Evolutionary conservation across 2,888 invertebrate genomes (phyloP), one percentile per base, ranked within the genome.

Genomic region (Uloborus plumipes): DNA sequence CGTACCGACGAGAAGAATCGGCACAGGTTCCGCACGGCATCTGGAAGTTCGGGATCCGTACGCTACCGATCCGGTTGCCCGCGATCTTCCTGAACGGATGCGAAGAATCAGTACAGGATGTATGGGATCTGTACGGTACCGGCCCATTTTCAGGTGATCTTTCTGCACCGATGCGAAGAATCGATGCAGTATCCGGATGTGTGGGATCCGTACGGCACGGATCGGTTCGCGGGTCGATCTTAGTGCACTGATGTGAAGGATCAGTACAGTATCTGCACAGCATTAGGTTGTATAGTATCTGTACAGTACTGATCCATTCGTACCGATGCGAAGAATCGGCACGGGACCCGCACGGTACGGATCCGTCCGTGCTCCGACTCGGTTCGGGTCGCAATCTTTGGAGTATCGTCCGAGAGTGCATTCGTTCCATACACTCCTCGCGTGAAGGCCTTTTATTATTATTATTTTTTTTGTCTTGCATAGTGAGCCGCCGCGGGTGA

Each of bases 351-450:
- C 4, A 7, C n/a, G 7, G 31, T 31, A 31, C 7, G 31, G 31
- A 4, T 7, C 62, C 20, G 69, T 47, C 39, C 16, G n/a, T 47
- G 55, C 51, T 65, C 55, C 11, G 55, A 64, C 50, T 74, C 70
- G 39, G 80, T 51, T 74, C 61, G 61, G 73, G 80, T 81, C 80
- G 49, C 80, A 70, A 74, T 81, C 80, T 70, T 26, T 49, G 80
- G 55, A 18, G 58, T 39, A 39, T 39, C 39, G 39, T 39, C 9
- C 39, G 39, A 39, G 31, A 31, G 31, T 7, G 31, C 31, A 7
- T 31, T 7, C 31, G 31, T n/a, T n/a, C n/a, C n/a, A n/a, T 47
- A 51, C 18, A 55, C 39, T 73, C n/a, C n/a, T n/a, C n/a, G n/a
- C 39, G 64, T 64, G 20, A 55, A 18, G 55, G 55, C 64, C 64